Evolutionary conservation across 1,140 invertebrate species (phyloP), one percentile per base, ranked within the genome.

Genomic region (Anastrepha obliqua): DNA sequence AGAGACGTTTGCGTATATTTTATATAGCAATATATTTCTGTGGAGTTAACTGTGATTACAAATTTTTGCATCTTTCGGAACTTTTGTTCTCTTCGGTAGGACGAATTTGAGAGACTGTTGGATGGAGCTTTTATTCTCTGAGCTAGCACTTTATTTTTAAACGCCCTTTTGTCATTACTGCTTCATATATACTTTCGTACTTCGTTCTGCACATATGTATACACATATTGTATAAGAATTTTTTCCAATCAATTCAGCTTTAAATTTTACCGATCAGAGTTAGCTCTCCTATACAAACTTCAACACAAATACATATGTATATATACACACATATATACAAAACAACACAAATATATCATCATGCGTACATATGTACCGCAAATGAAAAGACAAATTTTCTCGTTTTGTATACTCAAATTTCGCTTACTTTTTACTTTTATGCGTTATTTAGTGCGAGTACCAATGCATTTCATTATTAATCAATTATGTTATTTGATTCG

Each of bases 21-120:
- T 55, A 55, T 55, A 11, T 55, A 55, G 29, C 29, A 29, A 62
- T 62, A 17, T n/a, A 44, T 70, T 17, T 17, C 11, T 74, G 67
- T 47, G 42, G 15, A 74, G 13, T 74, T 74, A 17, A 44, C 9
- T 62, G 60, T 17, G 60, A 62, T 62, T 17, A 62, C 29, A 62
- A 62, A 62, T 62, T 42, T 74, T 74, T 74, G 11, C 67, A 74
- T 17, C 39, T 17, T 44, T 74, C 42, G 15, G n/a, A 81, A 81
- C 44, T 81, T 81, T 81, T 81, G 20, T 81, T 81, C 74, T 81
- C 74, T 81, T 55, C 47, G n/a, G 29, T 81, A 55, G 44, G 70
- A 51, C n/a, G 4, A 51, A n/a, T 44, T 20, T 51, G 70, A 81
- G 47, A 55, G 47, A 81, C 44, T 29, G 29, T 29, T 29, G 29